Percentiles rank a stretch among this genome's conserved stretches.
phyloP scores from a whole-genome alignment of 2,888 invertebrate species.

The Andrena praecox region DNA sequence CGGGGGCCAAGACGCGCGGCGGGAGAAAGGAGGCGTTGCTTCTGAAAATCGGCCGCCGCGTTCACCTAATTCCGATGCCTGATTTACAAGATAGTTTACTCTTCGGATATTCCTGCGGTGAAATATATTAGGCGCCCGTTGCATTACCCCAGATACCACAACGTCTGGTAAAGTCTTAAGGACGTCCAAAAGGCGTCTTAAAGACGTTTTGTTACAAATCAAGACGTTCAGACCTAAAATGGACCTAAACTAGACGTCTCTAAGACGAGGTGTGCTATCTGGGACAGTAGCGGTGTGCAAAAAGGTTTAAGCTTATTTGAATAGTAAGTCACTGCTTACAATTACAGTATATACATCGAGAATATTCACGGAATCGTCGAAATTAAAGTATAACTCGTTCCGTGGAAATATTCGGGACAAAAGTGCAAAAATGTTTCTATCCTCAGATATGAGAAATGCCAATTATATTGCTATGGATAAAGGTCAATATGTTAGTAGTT shows the following conservation, averaged over 20 bases:
- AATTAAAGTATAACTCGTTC: conserved; percentile 65
- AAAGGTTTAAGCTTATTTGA: conserved; percentile 18
- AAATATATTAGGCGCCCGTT: not conserved
- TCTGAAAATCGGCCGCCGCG: too few species aligned
- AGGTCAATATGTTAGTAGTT: conserved; percentile 75
- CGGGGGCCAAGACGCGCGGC: too few species aligned
- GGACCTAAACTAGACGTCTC: too few species aligned
- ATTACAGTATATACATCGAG: conserved; percentile 68
- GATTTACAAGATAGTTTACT: not conserved
- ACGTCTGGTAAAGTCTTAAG: too few species aligned
- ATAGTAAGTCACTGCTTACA: conserved; percentile 56
- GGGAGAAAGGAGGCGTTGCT: too few species aligned
- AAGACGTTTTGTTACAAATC: too few species aligned
- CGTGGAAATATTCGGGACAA: conserved; percentile 62
- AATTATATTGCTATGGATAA: conserved; percentile 68
- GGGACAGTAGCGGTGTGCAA: not conserved
- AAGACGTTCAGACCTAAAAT: too few species aligned
- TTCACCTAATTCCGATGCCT: too few species aligned
- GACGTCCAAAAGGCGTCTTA: too few species aligned
- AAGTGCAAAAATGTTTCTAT: conserved; percentile 53
- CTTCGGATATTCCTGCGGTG: not conserved
- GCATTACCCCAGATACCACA: too few species aligned
- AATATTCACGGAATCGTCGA: conserved; percentile 58
- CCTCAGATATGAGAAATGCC: conserved; percentile 60
- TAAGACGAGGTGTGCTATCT: too few species aligned